A percentile compares a stretch with the other conserved stretches of the same genome.
phyloP scores from a whole-genome alignment of 2,888 invertebrate species.

The Drosophila parthenogenetica region DNA sequence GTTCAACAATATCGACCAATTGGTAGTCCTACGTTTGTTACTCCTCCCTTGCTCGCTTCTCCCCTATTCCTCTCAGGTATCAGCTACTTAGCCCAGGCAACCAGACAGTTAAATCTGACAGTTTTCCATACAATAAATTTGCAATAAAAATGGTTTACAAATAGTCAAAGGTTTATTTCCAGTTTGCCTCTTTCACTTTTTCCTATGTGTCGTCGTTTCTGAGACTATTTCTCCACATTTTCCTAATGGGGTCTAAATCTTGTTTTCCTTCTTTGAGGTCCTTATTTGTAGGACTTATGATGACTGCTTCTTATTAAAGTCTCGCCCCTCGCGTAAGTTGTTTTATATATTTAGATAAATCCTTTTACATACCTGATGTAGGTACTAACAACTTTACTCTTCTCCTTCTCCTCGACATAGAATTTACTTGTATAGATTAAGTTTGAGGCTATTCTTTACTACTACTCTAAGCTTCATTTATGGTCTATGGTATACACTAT shows the following conservation, averaged over 20 bases:
- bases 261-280: not conserved
- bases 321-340: too few species aligned
- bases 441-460: too few species aligned
- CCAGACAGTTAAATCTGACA: constrained; percentile 32
- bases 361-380: too few species aligned
- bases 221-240: not conserved
- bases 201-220: not conserved
- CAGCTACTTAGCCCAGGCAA: constrained; percentile 20
- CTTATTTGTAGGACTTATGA: not conserved
- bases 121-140: constrained; percentile 22
- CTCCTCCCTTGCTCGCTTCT: not conserved
- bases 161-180: not conserved
- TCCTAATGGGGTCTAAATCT: not conserved
- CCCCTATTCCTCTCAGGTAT: not conserved
- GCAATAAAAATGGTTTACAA: constrained; percentile 15
- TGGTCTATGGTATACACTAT: too few species aligned
- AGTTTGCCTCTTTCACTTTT: not conserved
- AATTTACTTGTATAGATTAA: too few species aligned
- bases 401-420: too few species aligned
- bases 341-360: too few species aligned
- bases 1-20: constrained; percentile 2
- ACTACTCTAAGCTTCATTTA: too few species aligned
- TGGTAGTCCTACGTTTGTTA: not conserved
- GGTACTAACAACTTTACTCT: too few species aligned
- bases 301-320: too few species aligned